Conservation (phyloP, 2,888 invertebrate genomes). For the Lutraria lutraria region DNA sequence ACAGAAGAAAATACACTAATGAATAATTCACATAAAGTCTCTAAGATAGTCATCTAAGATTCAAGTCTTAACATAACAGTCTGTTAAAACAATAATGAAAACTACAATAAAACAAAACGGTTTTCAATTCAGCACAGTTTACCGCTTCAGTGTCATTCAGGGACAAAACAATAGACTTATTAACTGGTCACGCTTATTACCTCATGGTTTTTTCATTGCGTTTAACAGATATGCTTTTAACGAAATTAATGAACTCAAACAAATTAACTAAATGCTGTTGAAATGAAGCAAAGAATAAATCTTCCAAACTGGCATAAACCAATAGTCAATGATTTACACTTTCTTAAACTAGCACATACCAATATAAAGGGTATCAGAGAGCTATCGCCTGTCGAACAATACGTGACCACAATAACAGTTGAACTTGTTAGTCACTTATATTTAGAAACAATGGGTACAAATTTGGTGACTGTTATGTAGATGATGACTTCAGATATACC, state of each 20-base stretch:
- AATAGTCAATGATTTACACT: neutral
- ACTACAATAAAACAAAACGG: conserved; percentile 17
- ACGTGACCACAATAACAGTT: neutral
- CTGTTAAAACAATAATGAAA: conserved; percentile 28
- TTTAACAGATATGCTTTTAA: neutral
- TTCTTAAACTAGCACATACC: neutral
- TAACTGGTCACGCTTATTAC: conserved; percentile 18
- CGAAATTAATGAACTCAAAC: conserved; percentile 16
- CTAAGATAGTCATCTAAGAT: neutral
- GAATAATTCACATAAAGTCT: neutral
- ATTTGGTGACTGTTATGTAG: conserved; percentile 8
- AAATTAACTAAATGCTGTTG: conserved; percentile 5
- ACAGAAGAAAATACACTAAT: neutral
- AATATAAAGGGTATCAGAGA: neutral
- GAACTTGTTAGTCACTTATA: neutral
- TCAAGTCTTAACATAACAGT: conserved; percentile 30
- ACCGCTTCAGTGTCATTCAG: neutral
- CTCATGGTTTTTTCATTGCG: conserved; percentile 13
- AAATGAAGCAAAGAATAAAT: conserved; percentile 8
- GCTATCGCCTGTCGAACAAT: neutral
- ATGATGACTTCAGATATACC: neutral
- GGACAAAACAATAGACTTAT: neutral
- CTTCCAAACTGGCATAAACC: neutral
- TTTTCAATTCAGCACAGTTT: conserved; percentile 27
- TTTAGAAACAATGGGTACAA: conserved; percentile 7